Percentiles rank a stretch among this genome's conserved stretches.
phyloP scores from a whole-genome alignment of 1,140 invertebrate genomes.

The Calephelis nemesis region DNA sequence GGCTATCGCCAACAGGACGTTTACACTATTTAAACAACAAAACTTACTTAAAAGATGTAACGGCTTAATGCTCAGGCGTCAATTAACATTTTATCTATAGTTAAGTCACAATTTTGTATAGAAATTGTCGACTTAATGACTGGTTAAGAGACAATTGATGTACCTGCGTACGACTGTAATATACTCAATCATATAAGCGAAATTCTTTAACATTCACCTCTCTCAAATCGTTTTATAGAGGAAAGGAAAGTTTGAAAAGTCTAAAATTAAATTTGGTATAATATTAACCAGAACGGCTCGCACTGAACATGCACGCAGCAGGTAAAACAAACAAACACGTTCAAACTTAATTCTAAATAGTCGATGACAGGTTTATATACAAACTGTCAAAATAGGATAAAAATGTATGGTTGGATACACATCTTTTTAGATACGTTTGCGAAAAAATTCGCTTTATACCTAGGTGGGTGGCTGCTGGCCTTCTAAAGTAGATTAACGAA shows the following conservation, averaged over 20 bases:
- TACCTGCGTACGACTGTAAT: no score
- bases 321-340: constrained; percentile 38
- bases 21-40: no score
- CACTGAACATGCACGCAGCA: constrained; percentile 3
- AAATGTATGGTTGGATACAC: constrained; percentile 28
- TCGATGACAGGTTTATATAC: constrained; percentile 61
- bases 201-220: no score
- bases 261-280: constrained; percentile 22
- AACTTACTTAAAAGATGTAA: no score
- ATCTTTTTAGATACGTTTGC: constrained; percentile 38
- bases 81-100: no score
- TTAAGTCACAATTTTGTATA: no score
- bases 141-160: no score
- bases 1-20: no score
- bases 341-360: constrained; percentile 60
- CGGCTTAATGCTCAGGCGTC: no score
- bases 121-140: no score
- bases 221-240: not conserved
- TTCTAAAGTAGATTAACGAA: constrained; percentile 61
- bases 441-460: constrained; percentile 35
- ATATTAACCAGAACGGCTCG: constrained; percentile 27
- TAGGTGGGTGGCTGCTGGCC: constrained; percentile 41
- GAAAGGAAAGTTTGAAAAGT: not conserved
- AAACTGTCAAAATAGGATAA: constrained; percentile 37
- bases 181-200: no score